phyloP scores from a whole-genome alignment of 2,888 invertebrate species.

The Alitta virens region DNA sequence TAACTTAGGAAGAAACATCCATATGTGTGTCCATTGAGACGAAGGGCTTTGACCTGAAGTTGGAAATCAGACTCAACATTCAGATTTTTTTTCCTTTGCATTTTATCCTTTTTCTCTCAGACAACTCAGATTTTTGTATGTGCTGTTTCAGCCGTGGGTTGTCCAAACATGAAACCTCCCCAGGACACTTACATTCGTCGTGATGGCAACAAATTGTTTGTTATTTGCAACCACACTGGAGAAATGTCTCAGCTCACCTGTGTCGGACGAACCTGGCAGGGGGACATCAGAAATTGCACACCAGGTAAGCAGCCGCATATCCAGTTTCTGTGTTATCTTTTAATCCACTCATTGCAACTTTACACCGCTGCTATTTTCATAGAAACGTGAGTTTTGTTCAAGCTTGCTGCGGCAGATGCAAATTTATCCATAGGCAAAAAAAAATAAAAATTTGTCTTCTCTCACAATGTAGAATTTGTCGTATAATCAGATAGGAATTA shows the following conservation, averaged over 20 bases:
- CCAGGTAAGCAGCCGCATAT: conserved; percentile 5
- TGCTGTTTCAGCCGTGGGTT: conserved; percentile 6
- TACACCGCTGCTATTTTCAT: not conserved
- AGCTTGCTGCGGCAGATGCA: no score
- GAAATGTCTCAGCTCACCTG: conserved; percentile 13
- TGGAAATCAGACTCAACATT: no score
- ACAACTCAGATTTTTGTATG: no score
- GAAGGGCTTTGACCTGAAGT: no score
- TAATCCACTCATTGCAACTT: not conserved
- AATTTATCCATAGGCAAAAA: no score
- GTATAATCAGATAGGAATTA: no score
- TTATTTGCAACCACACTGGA: conserved; percentile 17
- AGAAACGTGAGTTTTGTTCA: not conserved
- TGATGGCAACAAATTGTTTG: conserved; percentile 10
- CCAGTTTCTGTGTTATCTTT: not conserved
- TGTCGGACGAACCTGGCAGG: conserved; percentile 11
- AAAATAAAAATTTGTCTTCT: no score
- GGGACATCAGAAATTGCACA: conserved; percentile 18
- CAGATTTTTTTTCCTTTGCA: no score
- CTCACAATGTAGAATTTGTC: no score
- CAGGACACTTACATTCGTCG: conserved; percentile 9
- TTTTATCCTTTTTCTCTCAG: no score
- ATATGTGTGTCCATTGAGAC: no score
- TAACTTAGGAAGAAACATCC: no score
- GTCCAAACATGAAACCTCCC: conserved; percentile 11